Percentiles rank a stretch among this genome's conserved stretches.
These are phyloP conservation scores for Proales similis DNA, from an alignment of 1,140 invertebrate species.

Conservation along the genomic window DNA sequence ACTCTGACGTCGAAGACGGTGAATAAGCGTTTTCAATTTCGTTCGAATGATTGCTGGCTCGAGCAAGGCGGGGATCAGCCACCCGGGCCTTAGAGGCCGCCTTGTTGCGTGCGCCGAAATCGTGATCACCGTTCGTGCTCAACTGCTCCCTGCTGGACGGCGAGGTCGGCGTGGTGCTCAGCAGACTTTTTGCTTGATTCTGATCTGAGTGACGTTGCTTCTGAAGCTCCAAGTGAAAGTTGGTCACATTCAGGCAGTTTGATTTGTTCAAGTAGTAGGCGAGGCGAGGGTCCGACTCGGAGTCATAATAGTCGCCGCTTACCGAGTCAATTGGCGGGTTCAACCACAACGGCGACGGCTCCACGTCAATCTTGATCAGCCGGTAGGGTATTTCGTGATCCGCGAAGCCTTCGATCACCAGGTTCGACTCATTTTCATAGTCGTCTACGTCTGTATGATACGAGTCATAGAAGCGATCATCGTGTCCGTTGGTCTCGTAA, in stretches of 20 bases:
- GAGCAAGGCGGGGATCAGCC: no score
- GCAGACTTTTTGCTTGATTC: background rate
- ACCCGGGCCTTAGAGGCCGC: no score
- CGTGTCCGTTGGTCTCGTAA: background rate
- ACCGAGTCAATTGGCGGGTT: conserved; percentile 3
- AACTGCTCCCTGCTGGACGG: no score
- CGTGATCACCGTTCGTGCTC: no score
- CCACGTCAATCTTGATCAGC: conserved; percentile 10
- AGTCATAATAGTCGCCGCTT: background rate
- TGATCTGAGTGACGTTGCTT: no score
- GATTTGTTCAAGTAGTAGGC: conserved; percentile 27
- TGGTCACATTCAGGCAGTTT: conserved; percentile 18
- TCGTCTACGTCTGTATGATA: background rate
- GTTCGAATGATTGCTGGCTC: no score
- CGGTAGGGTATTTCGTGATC: conserved; percentile 12
- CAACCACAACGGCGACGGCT: conserved; percentile 11
- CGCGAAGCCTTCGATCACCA: conserved; percentile 1
- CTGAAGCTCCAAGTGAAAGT: conserved; percentile 28
- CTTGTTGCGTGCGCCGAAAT: no score
- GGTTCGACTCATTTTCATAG: background rate
- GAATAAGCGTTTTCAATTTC: no score
- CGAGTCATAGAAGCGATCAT: background rate
- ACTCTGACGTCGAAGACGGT: no score
- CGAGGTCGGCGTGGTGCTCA: background rate
- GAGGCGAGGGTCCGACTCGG: conserved; percentile 22